phyloP scores from a whole-genome alignment of 1,140 invertebrate genomes.

The Tetragnatha versicolor region DNA sequence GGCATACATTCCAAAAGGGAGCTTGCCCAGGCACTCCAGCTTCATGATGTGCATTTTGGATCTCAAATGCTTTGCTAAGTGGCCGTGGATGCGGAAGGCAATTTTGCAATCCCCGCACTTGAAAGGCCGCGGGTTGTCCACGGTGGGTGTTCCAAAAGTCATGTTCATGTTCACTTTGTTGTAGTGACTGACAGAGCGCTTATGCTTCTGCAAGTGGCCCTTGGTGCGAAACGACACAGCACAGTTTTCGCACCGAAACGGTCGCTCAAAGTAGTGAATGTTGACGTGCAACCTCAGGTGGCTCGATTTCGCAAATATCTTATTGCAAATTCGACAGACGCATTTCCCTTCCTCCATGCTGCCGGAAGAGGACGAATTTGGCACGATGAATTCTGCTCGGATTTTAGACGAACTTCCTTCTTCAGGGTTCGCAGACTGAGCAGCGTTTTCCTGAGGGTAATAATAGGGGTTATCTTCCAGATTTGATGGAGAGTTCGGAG shows the following conservation, averaged over 20 bases:
- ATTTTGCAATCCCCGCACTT: constrained; percentile 95
- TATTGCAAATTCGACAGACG: constrained; percentile 87
- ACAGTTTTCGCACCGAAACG: constrained; percentile 89
- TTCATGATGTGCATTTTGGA: constrained; percentile 98
- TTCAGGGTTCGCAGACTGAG: constrained; percentile 22
- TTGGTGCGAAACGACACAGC: constrained; percentile 89
- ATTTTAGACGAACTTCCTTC: constrained; percentile 7
- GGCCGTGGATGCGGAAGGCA: constrained; percentile 94
- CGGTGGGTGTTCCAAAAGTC: constrained; percentile 81
- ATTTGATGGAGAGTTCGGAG: constrained; percentile 20
- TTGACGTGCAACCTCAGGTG: constrained; percentile 92
- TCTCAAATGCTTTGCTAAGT: constrained; percentile 93
- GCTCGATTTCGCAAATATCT: constrained; percentile 87
- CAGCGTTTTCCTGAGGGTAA: constrained; percentile 15
- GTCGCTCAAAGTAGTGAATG: constrained; percentile 93
- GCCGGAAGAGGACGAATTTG: constrained; percentile 29
- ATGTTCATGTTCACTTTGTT: constrained; percentile 88
- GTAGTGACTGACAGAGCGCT: constrained; percentile 86
- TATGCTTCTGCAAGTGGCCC: constrained; percentile 90
- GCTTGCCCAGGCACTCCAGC: constrained; percentile 88
- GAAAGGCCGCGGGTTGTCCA: constrained; percentile 90
- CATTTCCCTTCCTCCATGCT: constrained; percentile 73
- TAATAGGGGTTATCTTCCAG: constrained; percentile 28
- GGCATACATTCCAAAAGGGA: constrained; percentile 95
- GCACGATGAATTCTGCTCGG: constrained; percentile 41